Conservation (phyloP, 2,113 vertebrate genomes). For the Lasiurus borealis region DNA sequence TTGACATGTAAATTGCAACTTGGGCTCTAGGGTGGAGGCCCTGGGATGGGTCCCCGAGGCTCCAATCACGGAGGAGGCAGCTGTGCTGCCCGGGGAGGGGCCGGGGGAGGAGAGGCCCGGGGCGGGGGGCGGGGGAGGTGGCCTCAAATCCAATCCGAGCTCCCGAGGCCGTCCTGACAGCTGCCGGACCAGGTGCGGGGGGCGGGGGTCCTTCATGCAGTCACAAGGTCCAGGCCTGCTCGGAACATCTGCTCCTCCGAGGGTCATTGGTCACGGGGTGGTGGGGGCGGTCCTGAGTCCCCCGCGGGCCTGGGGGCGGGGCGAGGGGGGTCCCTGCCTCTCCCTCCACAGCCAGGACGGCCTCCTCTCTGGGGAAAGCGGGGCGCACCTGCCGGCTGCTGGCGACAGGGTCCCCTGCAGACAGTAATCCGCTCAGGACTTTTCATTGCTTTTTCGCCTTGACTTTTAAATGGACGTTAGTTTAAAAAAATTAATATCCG, state of each 20-base stretch:
- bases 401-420: neutral
- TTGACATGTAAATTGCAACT: constrained; percentile 74
- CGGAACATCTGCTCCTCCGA: constrained; percentile 62
- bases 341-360: fast-evolving
- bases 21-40: constrained; percentile 51
- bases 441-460: neutral
- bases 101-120: neutral
- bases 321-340: neutral
- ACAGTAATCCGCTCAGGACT: neutral
- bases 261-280: neutral
- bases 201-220: constrained; percentile 24
- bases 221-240: neutral
- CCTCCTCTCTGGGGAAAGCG: neutral
- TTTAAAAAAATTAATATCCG: neutral
- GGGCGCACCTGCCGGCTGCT: neutral
- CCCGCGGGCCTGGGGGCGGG: neutral
- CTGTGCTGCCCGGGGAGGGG: constrained; percentile 45
- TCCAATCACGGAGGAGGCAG: constrained; percentile 41
- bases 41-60: neutral
- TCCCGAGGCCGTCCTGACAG: constrained; percentile 51
- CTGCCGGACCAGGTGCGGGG: neutral
- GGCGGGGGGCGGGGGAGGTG: too few species aligned
- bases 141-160: constrained; percentile 42
- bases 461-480: neutral
- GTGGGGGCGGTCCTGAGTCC: neutral